Conservation (phyloP, 2,888 invertebrate species). For the Drosophila anomelani region DNA sequence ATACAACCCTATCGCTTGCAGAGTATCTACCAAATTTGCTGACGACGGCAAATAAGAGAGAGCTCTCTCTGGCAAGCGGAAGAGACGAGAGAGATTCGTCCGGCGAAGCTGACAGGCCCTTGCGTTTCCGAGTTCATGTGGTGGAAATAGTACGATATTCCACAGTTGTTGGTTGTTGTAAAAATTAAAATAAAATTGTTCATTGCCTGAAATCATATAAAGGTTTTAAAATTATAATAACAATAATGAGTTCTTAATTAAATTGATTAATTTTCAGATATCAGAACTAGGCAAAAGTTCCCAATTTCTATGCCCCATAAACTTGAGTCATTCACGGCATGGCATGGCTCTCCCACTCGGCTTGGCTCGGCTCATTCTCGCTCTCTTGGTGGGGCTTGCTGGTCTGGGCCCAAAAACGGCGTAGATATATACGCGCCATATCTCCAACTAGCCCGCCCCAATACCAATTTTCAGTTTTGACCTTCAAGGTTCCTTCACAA, state of each 20-base stretch:
- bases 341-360: conserved; percentile 10
- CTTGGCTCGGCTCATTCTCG: neutral
- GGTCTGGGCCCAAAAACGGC: conserved; percentile 16
- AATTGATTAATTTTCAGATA: neutral
- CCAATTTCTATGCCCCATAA: neutral
- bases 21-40: conserved; percentile 49
- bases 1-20: neutral
- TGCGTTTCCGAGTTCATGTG: conserved; percentile 23
- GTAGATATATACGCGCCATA: conserved; percentile 20
- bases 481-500: conserved; percentile 85
- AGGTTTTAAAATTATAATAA: neutral
- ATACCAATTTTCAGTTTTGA: conserved; percentile 84
- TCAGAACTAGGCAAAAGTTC: neutral
- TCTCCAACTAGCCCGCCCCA: conserved; percentile 60
- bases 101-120: conserved; percentile 42
- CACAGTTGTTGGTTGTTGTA: neutral
- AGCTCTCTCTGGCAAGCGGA: conserved; percentile 29
- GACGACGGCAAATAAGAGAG: conserved; percentile 62
- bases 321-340: conserved; percentile 8
- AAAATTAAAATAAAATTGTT: no score
- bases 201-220: neutral
- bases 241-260: neutral
- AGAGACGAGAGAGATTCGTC: conserved; percentile 27
- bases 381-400: conserved; percentile 8
- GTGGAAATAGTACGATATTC: neutral